These are phyloP conservation scores for Meloidogyne floridensis DNA, from an alignment of 1,140 invertebrate species.

Conservation along the genomic window DNA sequence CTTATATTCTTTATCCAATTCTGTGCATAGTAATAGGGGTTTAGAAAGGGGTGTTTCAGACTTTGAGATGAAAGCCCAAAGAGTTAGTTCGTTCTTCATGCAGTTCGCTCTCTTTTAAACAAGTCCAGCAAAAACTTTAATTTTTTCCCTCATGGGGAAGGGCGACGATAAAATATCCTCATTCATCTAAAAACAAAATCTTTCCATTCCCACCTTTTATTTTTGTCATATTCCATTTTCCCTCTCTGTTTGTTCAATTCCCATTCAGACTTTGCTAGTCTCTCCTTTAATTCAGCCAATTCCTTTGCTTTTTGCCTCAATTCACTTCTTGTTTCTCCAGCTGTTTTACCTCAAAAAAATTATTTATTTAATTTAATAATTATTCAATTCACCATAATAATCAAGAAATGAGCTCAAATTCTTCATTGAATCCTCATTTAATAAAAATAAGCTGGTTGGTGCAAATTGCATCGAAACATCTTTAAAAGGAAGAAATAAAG, in stretches of 20 bases:
- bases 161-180: too few relatives aligned
- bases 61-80: too few relatives aligned
- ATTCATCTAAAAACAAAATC: background rate
- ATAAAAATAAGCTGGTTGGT: conserved; percentile 46
- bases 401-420: conserved; percentile 60
- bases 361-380: background rate
- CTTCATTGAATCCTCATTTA: conserved; percentile 61
- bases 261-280: conserved; percentile 54
- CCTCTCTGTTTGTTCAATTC: conserved; percentile 60
- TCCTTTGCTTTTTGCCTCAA: conserved; percentile 51
- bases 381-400: conserved; percentile 53
- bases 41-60: too few relatives aligned
- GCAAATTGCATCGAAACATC: conserved; percentile 12
- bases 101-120: background rate
- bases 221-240: conserved; percentile 57
- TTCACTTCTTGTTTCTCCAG: conserved; percentile 53
- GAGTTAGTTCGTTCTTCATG: background rate
- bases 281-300: conserved; percentile 39
- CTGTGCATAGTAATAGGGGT: too few relatives aligned
- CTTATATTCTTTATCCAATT: too few relatives aligned
- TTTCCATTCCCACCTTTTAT: conserved; percentile 53
- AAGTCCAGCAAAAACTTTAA: too few relatives aligned
- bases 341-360: conserved; percentile 48
- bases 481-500: conserved; percentile 16
- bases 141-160: too few relatives aligned